These are phyloP conservation scores for Megamerina dolium DNA, from an alignment of 2,888 invertebrate species.

Conservation along the genomic window DNA sequence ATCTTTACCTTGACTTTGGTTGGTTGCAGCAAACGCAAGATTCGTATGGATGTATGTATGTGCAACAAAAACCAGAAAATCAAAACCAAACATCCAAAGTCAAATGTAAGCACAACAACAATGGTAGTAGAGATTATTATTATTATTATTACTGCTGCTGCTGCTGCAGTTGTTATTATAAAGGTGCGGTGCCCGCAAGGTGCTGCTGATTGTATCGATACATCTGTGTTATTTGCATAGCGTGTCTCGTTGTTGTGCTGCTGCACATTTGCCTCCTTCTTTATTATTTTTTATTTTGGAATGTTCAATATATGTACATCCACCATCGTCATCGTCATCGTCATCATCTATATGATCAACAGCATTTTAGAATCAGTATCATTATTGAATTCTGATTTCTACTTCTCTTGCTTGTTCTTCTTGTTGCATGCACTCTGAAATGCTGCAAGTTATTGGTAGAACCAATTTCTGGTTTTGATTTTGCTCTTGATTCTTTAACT, in stretches of 20 bases:
- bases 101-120: too few species aligned
- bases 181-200: slow-evolving; percentile 5
- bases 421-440: not conserved
- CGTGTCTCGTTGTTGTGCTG: too few species aligned
- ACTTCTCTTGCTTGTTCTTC: not conserved
- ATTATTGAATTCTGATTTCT: not conserved
- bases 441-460: slow-evolving; percentile 1
- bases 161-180: too few species aligned
- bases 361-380: not conserved
- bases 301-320: too few species aligned
- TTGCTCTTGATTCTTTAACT: too few species aligned
- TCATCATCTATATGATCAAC: not conserved
- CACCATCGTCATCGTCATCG: not conserved
- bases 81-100: too few species aligned
- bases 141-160: too few species aligned
- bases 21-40: not conserved
- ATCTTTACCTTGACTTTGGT: slow-evolving; percentile 5
- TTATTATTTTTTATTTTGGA: too few species aligned
- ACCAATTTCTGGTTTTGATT: too few species aligned
- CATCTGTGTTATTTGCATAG: slow-evolving; percentile 3
- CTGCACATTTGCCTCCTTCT: too few species aligned
- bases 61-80: not conserved
- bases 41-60: not conserved
- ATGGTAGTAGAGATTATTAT: too few species aligned
- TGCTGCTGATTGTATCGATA: too few species aligned